Conservation (phyloP, 1,140 invertebrate genomes). For the Drosophila mauritiana region DNA sequence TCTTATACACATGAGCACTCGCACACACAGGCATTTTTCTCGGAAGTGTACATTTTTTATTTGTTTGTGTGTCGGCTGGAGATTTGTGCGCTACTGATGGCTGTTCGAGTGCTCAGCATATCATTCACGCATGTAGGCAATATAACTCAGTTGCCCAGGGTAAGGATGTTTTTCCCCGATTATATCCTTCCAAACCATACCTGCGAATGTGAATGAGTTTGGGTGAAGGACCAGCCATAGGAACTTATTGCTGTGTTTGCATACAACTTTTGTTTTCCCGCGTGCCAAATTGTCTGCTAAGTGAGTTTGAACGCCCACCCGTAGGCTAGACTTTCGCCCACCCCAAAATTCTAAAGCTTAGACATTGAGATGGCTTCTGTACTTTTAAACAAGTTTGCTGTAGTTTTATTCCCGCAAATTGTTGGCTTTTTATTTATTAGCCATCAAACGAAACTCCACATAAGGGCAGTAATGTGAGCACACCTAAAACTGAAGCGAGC, state of each 20-base stretch:
- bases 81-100: slow-evolving; percentile 49
- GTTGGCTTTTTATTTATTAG: slow-evolving; percentile 57
- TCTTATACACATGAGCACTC: slow-evolving; percentile 31
- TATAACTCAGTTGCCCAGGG: slow-evolving; percentile 19
- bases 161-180: slow-evolving; percentile 18
- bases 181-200: neutral
- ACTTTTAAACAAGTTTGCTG: slow-evolving; percentile 51
- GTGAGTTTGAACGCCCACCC: slow-evolving; percentile 38
- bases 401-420: slow-evolving; percentile 76
- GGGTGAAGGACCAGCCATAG: neutral
- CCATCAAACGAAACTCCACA: neutral
- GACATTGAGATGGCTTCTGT: slow-evolving; percentile 21
- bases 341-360: neutral
- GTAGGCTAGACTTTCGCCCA: slow-evolving; percentile 14
- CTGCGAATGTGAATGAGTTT: slow-evolving; percentile 49
- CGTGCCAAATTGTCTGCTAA: slow-evolving; percentile 37
- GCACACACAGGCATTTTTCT: slow-evolving; percentile 23
- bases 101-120: slow-evolving; percentile 32
- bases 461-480: neutral
- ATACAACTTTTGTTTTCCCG: slow-evolving; percentile 59
- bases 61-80: slow-evolving; percentile 41
- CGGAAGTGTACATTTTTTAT: slow-evolving; percentile 33
- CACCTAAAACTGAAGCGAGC: neutral
- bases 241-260: slow-evolving; percentile 75
- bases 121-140: slow-evolving; percentile 53